phyloP scores from a whole-genome alignment of 1,140 invertebrate genomes.

The Macrobrachium nipponense region DNA sequence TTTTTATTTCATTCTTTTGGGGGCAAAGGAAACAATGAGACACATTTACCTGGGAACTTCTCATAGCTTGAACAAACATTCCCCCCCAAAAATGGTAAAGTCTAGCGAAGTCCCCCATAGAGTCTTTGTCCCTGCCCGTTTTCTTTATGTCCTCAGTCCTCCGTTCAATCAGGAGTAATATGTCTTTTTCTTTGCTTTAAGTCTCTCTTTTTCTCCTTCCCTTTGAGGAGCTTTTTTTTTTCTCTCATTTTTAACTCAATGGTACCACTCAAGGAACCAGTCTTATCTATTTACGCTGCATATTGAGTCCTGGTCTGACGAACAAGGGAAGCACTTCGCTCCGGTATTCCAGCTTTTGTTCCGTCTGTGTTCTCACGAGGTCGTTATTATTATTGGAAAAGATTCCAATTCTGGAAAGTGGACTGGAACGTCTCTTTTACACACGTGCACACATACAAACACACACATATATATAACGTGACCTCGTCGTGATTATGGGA shows the following conservation, averaged over 20 bases:
- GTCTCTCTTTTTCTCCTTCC: background rate
- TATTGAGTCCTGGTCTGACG: conserved; percentile 3
- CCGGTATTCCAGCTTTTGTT: conserved; percentile 5
- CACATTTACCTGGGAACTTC: conserved; percentile 50
- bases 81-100: conserved; percentile 18
- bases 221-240: background rate
- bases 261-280: background rate
- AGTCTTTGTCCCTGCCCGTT: background rate
- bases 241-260: background rate
- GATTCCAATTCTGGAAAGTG: background rate
- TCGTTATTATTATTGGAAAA: background rate
- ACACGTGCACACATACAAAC: conserved; percentile 3
- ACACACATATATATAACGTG: conserved; percentile 1
- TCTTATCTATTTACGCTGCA: conserved; percentile 21
- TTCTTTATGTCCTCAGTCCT: background rate
- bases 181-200: background rate
- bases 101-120: conserved; percentile 1
- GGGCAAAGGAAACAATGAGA: background rate
- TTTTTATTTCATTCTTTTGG: background rate
- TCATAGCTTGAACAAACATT: conserved; percentile 52
- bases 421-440: background rate
- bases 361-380: too few species aligned
- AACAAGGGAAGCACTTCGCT: conserved; percentile 29
- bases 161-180: background rate
- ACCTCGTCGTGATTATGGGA: too few species aligned